Evolutionary conservation across 2,888 invertebrate genomes (phyloP).

Genomic region (Caenorhabditis sp.): DNA sequence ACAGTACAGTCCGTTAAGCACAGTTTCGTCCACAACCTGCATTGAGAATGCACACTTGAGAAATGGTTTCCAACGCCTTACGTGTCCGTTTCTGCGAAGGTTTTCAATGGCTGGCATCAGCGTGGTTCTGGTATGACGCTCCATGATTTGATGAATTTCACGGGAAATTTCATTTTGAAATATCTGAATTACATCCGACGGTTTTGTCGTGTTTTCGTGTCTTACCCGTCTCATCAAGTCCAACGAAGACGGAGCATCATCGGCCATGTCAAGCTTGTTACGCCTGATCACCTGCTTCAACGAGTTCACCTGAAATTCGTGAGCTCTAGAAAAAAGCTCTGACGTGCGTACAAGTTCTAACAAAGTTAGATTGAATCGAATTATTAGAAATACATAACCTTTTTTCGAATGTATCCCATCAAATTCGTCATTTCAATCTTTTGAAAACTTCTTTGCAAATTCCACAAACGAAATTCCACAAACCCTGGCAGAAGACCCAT

Average conservation of each 20-base stretch:
- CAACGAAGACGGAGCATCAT: slow-evolving; percentile 70
- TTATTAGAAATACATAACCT: too few relatives aligned
- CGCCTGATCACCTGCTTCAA: slow-evolving; percentile 69
- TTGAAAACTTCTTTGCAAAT: background rate
- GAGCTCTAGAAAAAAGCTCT: slow-evolving; percentile 4
- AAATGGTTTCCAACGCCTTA: slow-evolving; percentile 11
- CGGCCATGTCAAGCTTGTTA: slow-evolving; percentile 75
- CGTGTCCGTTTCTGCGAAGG: slow-evolving; percentile 74
- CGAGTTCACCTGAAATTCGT: slow-evolving; percentile 66
- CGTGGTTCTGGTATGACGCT: slow-evolving; percentile 74
- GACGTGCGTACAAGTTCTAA: background rate
- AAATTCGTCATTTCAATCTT: too few relatives aligned
- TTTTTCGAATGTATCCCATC: too few relatives aligned
- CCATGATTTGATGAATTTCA: slow-evolving; percentile 74
- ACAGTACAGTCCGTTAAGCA: slow-evolving; percentile 69
- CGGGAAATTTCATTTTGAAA: slow-evolving; percentile 71
- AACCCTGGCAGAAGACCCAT: slow-evolving; percentile 66
- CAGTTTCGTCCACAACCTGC: slow-evolving; percentile 69
- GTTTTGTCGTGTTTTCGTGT: background rate
- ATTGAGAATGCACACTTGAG: background rate
- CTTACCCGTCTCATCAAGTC: slow-evolving; percentile 73
- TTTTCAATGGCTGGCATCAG: slow-evolving; percentile 78
- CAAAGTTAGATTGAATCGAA: too few relatives aligned
- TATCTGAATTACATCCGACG: too few relatives aligned
- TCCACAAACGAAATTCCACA: slow-evolving; percentile 14